Evolutionary conservation across 2,797 vertebrate species (phyloP).

Genomic region (Alosa sapidissima): DNA sequence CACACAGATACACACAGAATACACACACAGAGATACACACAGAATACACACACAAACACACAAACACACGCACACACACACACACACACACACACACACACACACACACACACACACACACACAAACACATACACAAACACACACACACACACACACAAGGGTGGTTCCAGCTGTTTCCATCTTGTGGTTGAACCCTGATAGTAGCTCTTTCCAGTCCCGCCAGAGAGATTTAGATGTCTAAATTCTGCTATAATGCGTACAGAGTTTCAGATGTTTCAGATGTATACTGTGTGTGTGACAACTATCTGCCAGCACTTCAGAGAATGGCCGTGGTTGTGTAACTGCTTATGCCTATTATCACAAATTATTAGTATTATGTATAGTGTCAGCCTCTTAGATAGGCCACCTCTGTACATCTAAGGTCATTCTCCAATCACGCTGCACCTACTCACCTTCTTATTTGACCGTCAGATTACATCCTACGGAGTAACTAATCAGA

Average conservation of each 20-base stretch:
- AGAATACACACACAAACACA: too few species aligned
- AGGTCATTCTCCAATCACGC: too few species aligned
- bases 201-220: neutral
- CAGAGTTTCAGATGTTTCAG: neutral
- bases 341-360: too few species aligned
- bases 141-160: neutral
- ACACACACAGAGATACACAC: neutral
- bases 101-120: too few species aligned
- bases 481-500: neutral
- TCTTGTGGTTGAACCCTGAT: neutral
- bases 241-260: neutral
- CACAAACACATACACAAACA: too few species aligned
- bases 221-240: neutral
- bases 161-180: constrained; percentile 8
- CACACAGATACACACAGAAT: neutral
- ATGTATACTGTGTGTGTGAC: neutral
- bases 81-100: neutral
- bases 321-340: too few species aligned
- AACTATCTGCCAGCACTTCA: too few species aligned
- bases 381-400: too few species aligned
- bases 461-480: neutral
- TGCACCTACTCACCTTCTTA: neutral
- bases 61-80: too few species aligned
- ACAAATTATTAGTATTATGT: too few species aligned
- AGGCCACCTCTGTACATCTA: too few species aligned